Evolutionary conservation across 2,888 invertebrate species (phyloP).

Genomic region (Xanthia icteritia): DNA sequence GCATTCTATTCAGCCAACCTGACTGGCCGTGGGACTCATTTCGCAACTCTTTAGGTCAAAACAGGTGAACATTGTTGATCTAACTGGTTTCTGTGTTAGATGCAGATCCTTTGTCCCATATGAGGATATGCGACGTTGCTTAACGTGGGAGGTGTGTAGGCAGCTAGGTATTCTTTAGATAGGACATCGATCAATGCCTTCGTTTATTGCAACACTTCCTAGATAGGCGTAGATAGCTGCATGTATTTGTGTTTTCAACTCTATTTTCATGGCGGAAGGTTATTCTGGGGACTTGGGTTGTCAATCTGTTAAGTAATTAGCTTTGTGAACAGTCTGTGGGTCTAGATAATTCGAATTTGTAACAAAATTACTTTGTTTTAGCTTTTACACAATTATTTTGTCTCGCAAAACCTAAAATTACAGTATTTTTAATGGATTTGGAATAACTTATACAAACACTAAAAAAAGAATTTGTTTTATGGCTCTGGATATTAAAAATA

Average conservation of each 20-base stretch:
- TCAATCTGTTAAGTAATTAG: background rate
- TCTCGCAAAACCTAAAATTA: background rate
- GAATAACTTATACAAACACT: background rate
- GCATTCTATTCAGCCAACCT: conserved; percentile 59
- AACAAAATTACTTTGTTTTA: background rate
- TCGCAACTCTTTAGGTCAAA: conserved; percentile 67
- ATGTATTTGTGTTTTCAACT: conserved; percentile 21
- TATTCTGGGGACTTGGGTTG: background rate
- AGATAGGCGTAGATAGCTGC: conserved; percentile 31
- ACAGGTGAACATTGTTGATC: conserved; percentile 69
- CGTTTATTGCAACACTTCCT: conserved; percentile 56
- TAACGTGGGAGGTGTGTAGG: conserved; percentile 61
- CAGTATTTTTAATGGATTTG: background rate
- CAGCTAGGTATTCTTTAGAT: conserved; percentile 51
- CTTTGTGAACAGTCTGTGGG: background rate
- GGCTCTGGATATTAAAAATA: background rate
- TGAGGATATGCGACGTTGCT: conserved; percentile 45
- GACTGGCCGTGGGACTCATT: conserved; percentile 55
- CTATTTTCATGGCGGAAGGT: background rate
- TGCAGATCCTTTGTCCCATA: conserved; percentile 55
- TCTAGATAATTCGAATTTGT: too few relatives aligned
- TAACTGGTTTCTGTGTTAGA: conserved; percentile 64
- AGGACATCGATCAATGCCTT: conserved; percentile 56
- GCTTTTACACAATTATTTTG: background rate
- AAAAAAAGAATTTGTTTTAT: background rate